Evolutionary conservation across 2,113 vertebrate genomes (phyloP), one percentile per base, ranked within the genome.

Genomic region (Herpailurus yagouaroundi): DNA sequence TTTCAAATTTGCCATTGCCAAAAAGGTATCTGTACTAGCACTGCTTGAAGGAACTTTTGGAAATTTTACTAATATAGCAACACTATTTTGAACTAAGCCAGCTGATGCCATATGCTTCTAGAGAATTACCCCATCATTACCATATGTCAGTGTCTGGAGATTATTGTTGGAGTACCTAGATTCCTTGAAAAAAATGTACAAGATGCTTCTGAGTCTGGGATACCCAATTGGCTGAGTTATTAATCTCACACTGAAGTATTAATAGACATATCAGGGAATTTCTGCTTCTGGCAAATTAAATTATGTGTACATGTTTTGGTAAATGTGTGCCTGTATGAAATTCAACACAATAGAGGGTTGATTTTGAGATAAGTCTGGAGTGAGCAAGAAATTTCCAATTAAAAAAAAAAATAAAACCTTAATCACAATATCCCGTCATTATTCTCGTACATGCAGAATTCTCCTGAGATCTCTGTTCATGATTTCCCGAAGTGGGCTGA

Each of bases 31-130:
- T 81, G 3, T 55, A 83, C 45, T 36, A 86, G 45, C 66, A 89
- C 21, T 85, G 45, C 36, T 82, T 92, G 36, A 89, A 57, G 74
- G 87, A 87, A 0, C 38, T 88, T 93, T 48, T 96, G 84, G 91
- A 93, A 88, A 85, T 85, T 90, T 96, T 94, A 41, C 85, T 95
- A 85, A 92, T 81, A 73, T 66, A 81, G 31, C 57, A 93, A 93
- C 13, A 66, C 31, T 76, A n/a, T 66, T 90, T 83, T 91, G 31
- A 94, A 89, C 60, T 93, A 36, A 95, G 77, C 55, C 91, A 92
- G 68, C 41, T 31, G 48, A 92, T 91, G 89, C 83, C 87, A 95
- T 94, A 77, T 96, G 95, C 71, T 97, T 36, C 74, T 91, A 25
- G 80, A 90, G 74, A 91, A 90, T 64, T 48, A 90, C 29, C 64